These are phyloP conservation scores for Parauchenoglanis punctatus DNA, from an alignment of 2,797 vertebrate genomes.

Conservation along the genomic window DNA sequence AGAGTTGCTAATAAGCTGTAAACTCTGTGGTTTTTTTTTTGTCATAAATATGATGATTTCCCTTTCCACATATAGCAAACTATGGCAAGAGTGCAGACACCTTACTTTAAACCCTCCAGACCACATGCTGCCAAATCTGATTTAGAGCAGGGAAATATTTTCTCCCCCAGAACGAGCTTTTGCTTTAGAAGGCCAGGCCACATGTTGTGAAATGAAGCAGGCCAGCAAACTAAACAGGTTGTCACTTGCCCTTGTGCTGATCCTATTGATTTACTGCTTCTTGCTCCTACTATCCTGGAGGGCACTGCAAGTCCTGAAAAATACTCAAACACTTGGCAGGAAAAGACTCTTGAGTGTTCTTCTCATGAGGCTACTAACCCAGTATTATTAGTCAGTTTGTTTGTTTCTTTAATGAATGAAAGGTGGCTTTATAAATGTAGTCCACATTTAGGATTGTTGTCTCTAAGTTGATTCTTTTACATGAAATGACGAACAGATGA, in stretches of 20 bases:
- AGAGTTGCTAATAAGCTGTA: neutral
- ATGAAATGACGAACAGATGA: neutral
- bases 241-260: conserved; percentile 78
- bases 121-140: conserved; percentile 79
- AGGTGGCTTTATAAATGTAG: neutral
- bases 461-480: neutral
- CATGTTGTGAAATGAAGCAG: conserved; percentile 80
- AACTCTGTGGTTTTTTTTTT: neutral
- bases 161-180: conserved; percentile 70
- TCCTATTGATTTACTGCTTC: conserved; percentile 81
- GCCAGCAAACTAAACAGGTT: conserved; percentile 80
- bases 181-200: conserved; percentile 74
- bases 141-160: conserved; percentile 78
- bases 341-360: conserved; percentile 65
- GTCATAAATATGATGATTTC: conserved; percentile 17
- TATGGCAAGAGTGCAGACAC: conserved; percentile 67
- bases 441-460: neutral
- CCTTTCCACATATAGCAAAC: conserved; percentile 57
- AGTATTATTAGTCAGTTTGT: conserved; percentile 28
- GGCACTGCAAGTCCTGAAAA: conserved; percentile 67
- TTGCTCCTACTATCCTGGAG: conserved; percentile 74
- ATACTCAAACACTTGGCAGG: conserved; percentile 68
- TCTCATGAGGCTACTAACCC: conserved; percentile 61
- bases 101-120: conserved; percentile 68
- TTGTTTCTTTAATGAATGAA: neutral